Evolutionary conservation across 2,888 invertebrate genomes (phyloP).

Genomic region (Holacanthella duospinosa): DNA sequence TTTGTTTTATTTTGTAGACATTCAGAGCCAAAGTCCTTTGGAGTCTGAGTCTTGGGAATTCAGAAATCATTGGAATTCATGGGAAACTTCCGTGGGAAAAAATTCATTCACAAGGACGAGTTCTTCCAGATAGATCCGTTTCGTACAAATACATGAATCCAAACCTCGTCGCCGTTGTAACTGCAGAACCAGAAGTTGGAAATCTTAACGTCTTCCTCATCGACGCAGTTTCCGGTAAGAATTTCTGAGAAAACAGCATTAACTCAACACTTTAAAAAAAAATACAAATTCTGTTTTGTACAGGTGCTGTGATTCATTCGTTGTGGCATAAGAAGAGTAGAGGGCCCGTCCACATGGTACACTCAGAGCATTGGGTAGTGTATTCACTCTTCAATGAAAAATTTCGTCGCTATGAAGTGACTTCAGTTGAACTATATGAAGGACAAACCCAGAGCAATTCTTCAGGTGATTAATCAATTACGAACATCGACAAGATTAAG

Average conservation of each 20-base stretch:
- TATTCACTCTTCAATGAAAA: constrained; percentile 91
- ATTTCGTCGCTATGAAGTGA: constrained; percentile 80
- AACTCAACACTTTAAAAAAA: not conserved
- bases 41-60: constrained; percentile 57
- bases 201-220: constrained; percentile 73
- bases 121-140: constrained; percentile 88
- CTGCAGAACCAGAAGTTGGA: constrained; percentile 55
- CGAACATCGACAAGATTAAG: too few species aligned
- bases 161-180: constrained; percentile 78
- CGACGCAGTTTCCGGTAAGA: constrained; percentile 76
- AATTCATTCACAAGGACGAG: constrained; percentile 90
- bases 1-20: constrained; percentile 42
- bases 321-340: constrained; percentile 73
- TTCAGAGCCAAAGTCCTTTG: constrained; percentile 58
- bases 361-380: constrained; percentile 93
- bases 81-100: constrained; percentile 58
- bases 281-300: too few species aligned
- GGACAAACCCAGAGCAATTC: constrained; percentile 75
- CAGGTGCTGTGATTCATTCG: constrained; percentile 52
- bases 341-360: constrained; percentile 75
- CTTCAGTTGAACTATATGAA: constrained; percentile 89
- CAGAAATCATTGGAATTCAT: constrained; percentile 54
- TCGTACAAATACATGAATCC: constrained; percentile 98
- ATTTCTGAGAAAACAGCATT: too few species aligned
- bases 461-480: constrained; percentile 44